A percentile compares a stretch with the other conserved stretches of the same genome.
Conservation (phyloP, 64 coral and sea anemone genomes). For the Pachyseris speciosa region DNA sequence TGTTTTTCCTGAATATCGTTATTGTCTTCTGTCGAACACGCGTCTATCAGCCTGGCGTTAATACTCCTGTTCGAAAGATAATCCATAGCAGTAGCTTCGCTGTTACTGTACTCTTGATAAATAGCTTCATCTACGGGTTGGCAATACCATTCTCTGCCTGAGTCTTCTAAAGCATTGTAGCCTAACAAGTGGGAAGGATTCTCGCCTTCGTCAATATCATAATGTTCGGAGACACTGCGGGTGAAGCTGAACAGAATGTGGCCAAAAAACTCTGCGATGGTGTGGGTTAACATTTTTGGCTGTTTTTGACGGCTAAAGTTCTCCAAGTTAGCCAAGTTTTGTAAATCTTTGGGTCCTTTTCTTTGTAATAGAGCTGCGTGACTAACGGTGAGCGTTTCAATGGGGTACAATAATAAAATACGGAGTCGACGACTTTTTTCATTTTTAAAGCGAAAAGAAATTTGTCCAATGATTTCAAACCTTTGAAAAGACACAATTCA, state of each 20-base stretch:
- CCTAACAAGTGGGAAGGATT: not conserved
- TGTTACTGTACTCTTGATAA: slow-evolving; percentile 31
- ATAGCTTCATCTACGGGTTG: not conserved
- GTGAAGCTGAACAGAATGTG: not conserved
- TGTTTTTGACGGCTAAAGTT: not conserved
- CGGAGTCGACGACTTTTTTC: no score
- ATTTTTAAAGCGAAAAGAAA: no score
- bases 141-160: not conserved
- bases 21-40: not conserved
- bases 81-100: not conserved
- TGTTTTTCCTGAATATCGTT: not conserved
- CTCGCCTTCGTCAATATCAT: not conserved
- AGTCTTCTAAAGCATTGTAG: not conserved
- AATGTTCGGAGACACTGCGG: slow-evolving; percentile 6
- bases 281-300: not conserved
- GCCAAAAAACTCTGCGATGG: not conserved
- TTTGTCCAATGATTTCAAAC: no score
- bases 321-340: not conserved
- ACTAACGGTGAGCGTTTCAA: no score
- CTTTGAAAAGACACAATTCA: no score
- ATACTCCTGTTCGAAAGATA: not conserved
- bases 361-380: no score
- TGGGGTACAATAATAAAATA: no score
- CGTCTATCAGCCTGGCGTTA: not conserved
- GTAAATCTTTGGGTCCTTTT: no score